phyloP scores from a whole-genome alignment of 2,113 vertebrate species.

The Plestiodon gilberti region DNA sequence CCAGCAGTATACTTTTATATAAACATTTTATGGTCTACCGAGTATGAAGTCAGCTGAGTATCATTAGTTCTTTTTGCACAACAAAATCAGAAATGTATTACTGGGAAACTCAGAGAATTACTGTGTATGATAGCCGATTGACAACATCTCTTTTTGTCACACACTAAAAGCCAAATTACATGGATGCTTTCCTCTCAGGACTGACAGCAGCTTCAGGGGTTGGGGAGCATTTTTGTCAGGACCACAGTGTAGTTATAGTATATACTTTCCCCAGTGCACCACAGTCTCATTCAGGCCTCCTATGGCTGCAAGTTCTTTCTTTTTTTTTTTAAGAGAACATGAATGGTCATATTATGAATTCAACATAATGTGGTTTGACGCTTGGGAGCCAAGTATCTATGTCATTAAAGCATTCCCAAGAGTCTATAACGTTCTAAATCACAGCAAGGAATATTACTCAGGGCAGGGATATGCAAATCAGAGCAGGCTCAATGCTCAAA shows the following conservation, averaged over 20 bases:
- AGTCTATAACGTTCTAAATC: not conserved
- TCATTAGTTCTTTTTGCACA: not conserved
- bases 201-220: too few species aligned
- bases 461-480: not conserved
- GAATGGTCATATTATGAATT: too few species aligned
- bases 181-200: too few species aligned
- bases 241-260: too few species aligned
- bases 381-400: not conserved
- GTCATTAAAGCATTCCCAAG: not conserved
- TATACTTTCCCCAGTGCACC: too few species aligned
- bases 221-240: too few species aligned
- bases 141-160: not conserved
- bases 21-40: not conserved
- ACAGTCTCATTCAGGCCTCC: too few species aligned
- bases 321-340: too few species aligned
- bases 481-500: not conserved
- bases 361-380: too few species aligned
- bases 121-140: not conserved
- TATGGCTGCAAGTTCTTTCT: too few species aligned
- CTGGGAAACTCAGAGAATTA: not conserved
- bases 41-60: not conserved
- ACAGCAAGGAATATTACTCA: not conserved
- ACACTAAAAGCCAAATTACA: not conserved
- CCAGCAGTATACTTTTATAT: not conserved
- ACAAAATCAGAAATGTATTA: not conserved